Conservation (phyloP, 2,797 vertebrate species). For the Poecilia gillii region DNA sequence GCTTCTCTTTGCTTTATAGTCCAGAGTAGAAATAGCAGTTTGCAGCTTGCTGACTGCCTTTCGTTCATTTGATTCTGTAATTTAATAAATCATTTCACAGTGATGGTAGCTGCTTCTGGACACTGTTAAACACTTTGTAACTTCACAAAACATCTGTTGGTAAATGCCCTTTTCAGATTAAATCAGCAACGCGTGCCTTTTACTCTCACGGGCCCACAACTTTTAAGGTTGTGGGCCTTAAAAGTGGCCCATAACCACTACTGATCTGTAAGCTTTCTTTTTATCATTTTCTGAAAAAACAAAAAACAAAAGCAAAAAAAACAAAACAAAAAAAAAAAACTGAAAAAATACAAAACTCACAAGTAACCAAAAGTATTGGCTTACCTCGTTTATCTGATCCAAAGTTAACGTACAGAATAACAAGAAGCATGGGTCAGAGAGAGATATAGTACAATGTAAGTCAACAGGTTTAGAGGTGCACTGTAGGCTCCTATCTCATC, state of each 20-base stretch:
- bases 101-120: conserved; percentile 22
- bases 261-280: conserved; percentile 49
- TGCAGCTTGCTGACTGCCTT: neutral
- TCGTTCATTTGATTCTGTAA: neutral
- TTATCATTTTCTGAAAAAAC: conserved; percentile 11
- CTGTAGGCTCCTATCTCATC: conserved; percentile 66
- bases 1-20: neutral
- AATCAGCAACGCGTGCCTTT: conserved; percentile 36
- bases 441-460: conserved; percentile 82
- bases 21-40: conserved; percentile 4
- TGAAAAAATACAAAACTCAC: conserved; percentile 44
- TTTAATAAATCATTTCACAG: conserved; percentile 28
- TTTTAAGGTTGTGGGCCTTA: conserved; percentile 15
- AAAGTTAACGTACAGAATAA: conserved; percentile 83
- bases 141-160: conserved; percentile 52
- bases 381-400: conserved; percentile 89
- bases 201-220: conserved; percentile 30
- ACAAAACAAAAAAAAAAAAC: conserved; percentile 23
- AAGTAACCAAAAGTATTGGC: conserved; percentile 78
- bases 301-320: neutral
- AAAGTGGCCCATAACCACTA: conserved; percentile 59
- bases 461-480: conserved; percentile 76
- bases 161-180: conserved; percentile 74
- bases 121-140: conserved; percentile 49
- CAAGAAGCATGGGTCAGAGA: conserved; percentile 83